phyloP scores from a whole-genome alignment of 2,113 vertebrate genomes.

The Suricata suricatta region DNA sequence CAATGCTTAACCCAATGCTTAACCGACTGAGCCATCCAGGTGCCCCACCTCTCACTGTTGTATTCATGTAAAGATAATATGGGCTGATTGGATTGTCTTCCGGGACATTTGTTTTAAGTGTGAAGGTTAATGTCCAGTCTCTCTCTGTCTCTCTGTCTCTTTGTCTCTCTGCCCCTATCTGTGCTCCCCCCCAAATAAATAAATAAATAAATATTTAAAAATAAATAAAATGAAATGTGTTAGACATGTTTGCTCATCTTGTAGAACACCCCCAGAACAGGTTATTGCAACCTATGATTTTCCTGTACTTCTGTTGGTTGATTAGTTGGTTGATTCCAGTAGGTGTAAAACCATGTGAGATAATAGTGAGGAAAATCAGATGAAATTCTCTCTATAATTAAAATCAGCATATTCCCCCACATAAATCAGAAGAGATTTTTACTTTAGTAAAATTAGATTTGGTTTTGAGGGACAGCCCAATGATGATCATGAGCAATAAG shows the following conservation, averaged over 20 bases:
- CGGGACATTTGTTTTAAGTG: conserved; percentile 63
- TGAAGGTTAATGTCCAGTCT: conserved; percentile 35
- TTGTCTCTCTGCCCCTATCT: too few species aligned
- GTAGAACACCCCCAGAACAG: too few species aligned
- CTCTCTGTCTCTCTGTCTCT: too few species aligned
- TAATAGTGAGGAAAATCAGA: background rate
- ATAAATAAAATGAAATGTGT: too few species aligned
- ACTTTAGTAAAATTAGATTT: conserved; percentile 18
- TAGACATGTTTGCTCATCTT: too few species aligned
- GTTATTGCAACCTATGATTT: too few species aligned
- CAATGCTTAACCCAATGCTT: too few species aligned
- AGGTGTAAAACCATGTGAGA: background rate
- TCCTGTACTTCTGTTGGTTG: background rate
- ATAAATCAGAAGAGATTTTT: background rate
- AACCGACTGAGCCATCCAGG: too few species aligned
- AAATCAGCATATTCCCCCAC: background rate
- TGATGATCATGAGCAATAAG: background rate
- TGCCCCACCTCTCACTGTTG: background rate
- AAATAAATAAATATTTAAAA: too few species aligned
- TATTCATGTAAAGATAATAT: conserved; percentile 54
- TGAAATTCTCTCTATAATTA: conserved; percentile 54
- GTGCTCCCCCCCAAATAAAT: too few species aligned
- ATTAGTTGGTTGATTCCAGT: background rate
- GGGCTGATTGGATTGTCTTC: conserved; percentile 41
- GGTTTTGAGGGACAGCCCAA: background rate